These are phyloP conservation scores for Brachionus calyciflorus DNA, from an alignment of 1,140 invertebrate genomes.

Conservation along the genomic window DNA sequence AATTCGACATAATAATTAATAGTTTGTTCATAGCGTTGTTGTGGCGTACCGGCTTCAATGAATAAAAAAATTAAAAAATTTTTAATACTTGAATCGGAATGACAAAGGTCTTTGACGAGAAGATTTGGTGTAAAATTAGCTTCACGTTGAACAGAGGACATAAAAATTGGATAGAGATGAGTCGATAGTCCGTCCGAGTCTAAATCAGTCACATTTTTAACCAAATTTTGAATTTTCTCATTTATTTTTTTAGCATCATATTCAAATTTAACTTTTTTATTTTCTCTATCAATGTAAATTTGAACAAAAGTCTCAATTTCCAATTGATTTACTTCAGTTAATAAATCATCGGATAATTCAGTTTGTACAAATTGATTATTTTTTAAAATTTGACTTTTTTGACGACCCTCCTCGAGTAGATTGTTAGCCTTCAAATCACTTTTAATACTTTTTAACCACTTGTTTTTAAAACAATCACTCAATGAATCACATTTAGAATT, in stretches of 20 bases:
- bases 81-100: not conserved
- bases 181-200: not conserved
- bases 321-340: not conserved
- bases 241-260: not conserved
- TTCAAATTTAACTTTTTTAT: not conserved
- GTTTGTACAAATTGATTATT: not conserved
- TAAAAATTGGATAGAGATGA: slow-evolving; percentile 5
- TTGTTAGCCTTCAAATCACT: not conserved
- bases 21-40: not conserved
- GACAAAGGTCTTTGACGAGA: not conserved
- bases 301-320: not conserved
- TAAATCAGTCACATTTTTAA: not conserved
- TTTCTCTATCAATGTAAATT: not conserved
- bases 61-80: slow-evolving; percentile 9
- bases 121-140: not conserved
- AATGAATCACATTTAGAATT: not conserved
- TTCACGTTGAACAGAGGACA: not conserved
- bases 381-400: not conserved
- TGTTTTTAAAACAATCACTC: not conserved
- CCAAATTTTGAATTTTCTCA: not conserved
- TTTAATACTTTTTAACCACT: not conserved
- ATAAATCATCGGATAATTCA: not conserved
- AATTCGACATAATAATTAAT: not conserved
- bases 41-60: not conserved
- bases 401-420: not conserved